Evolutionary conservation across 2,797 vertebrate genomes (phyloP), one percentile per base, ranked within the genome.

Genomic region (Cryptoprocta ferox): DNA sequence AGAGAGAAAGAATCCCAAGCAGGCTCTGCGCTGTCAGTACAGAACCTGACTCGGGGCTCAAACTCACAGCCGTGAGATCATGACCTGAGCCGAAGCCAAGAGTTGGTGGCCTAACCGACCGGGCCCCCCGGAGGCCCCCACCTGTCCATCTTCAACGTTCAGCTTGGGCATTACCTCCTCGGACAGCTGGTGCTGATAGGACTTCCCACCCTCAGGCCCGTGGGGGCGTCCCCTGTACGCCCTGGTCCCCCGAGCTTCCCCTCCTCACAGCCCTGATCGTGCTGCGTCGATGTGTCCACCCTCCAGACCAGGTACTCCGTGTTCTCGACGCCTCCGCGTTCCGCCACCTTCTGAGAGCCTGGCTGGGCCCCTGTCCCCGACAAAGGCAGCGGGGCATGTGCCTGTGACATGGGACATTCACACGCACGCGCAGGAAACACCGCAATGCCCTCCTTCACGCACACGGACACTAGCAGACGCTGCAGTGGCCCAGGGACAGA

Each of bases 391-490:
- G 48, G 2, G 78, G 89, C 2, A 2, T 21, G 10, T 39, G 14
- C 35, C 50, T 42, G 6, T 61, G 82, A 82, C 16, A 39, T 2
- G 30, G 30, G 15, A 81, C 2, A 21, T 8, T 1, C 16, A 14
- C 2, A 6, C 0, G 6, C 21, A 6, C 4, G 7, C 28, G 45
- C 78, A 32, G 5, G 24, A 6, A 68, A 32, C 48, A 12, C 6
- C 3, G 0, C 6, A 3, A 3, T 2, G 28, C 59, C 39, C 50
- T 59, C 39, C 68, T 75, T 24, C 50, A 70, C 0, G 0, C 39
- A 35, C 16, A 19, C 10, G 39, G 6, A 48, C 39, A 19, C 26
- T 16, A 26, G 8, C 8, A 56, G 53, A 16, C 21, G 1, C 39
- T 0, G 1, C 24, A 11, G 18, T 1, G 71, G 13, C 71, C 81